These are phyloP conservation scores for Doryteuthis pealeii DNA, from an alignment of 1,140 invertebrate species.

Conservation along the genomic window DNA sequence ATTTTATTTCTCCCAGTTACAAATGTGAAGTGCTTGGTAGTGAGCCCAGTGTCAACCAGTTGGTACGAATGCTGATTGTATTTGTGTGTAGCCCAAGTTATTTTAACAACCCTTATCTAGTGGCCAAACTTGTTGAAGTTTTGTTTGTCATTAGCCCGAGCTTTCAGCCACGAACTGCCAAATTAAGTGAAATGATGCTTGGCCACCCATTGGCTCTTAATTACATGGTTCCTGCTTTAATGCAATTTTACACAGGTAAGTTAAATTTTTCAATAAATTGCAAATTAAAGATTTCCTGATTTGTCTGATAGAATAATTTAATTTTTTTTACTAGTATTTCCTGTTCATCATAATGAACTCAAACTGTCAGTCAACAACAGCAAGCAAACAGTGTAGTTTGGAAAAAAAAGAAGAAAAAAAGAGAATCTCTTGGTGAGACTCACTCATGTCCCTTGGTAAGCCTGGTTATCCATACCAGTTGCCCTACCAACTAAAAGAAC, in stretches of 20 bases:
- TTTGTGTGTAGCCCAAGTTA: constrained; percentile 87
- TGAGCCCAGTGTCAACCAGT: constrained; percentile 72
- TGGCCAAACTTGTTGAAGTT: constrained; percentile 89
- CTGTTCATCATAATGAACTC: no score
- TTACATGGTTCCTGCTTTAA: constrained; percentile 81
- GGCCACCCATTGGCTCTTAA: constrained; percentile 82
- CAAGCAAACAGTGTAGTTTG: no score
- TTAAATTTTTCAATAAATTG: background rate
- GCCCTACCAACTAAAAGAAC: no score
- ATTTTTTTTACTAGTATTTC: background rate
- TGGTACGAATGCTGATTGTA: constrained; percentile 85
- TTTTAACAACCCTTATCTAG: constrained; percentile 93
- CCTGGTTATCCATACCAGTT: no score
- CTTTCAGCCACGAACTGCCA: constrained; percentile 71
- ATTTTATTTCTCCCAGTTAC: background rate
- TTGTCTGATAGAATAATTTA: background rate
- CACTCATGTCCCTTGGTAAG: no score
- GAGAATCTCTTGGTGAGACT: no score
- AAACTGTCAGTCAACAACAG: no score
- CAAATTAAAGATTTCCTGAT: background rate
- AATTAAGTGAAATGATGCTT: constrained; percentile 72
- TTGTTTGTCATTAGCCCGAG: constrained; percentile 88
- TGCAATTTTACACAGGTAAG: constrained; percentile 92
- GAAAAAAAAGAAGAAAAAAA: no score
- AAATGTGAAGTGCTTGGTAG: background rate